Percentiles rank a stretch among this genome's conserved stretches.
Conservation (phyloP, 2,888 invertebrate species). For the Tinea pellionella region DNA sequence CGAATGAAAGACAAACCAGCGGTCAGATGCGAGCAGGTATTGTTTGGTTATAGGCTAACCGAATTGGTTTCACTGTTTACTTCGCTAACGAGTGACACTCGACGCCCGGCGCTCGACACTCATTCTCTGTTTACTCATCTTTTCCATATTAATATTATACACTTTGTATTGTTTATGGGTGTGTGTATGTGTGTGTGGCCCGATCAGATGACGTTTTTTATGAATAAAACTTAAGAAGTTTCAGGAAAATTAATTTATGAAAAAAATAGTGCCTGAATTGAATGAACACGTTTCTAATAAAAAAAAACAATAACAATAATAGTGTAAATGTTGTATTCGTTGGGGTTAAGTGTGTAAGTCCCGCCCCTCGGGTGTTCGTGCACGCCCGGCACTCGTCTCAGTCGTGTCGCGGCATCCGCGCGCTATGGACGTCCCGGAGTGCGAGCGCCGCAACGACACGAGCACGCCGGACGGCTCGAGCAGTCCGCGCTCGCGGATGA, state of each 20-base stretch:
- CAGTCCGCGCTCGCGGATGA: slow-evolving; percentile 56
- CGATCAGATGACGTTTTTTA: too few species aligned
- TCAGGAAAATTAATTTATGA: too few species aligned
- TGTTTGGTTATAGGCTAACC: slow-evolving; percentile 68
- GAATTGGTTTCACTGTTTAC: slow-evolving; percentile 53
- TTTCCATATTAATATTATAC: too few species aligned
- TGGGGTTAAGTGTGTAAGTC: slow-evolving; percentile 31
- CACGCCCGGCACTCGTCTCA: slow-evolving; percentile 29
- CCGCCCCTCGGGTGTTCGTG: slow-evolving; percentile 36
- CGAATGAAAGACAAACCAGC: not conserved
- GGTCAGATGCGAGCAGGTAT: slow-evolving; percentile 45
- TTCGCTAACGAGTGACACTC: not conserved
- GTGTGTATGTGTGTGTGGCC: too few species aligned
- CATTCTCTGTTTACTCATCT: too few species aligned
- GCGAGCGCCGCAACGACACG: slow-evolving; percentile 33
- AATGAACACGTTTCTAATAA: too few species aligned
- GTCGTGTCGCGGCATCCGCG: slow-evolving; percentile 35
- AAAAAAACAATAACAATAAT: too few species aligned
- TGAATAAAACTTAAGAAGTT: too few species aligned
- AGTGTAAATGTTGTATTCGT: too few species aligned
- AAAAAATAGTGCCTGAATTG: too few species aligned
- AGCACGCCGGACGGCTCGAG: slow-evolving; percentile 50
- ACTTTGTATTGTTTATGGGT: too few species aligned
- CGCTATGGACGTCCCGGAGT: slow-evolving; percentile 52
- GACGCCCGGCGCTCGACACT: not conserved